Evolutionary conservation across 2,888 invertebrate genomes (phyloP).

Genomic region (Dyspetes luteomarginatus): DNA sequence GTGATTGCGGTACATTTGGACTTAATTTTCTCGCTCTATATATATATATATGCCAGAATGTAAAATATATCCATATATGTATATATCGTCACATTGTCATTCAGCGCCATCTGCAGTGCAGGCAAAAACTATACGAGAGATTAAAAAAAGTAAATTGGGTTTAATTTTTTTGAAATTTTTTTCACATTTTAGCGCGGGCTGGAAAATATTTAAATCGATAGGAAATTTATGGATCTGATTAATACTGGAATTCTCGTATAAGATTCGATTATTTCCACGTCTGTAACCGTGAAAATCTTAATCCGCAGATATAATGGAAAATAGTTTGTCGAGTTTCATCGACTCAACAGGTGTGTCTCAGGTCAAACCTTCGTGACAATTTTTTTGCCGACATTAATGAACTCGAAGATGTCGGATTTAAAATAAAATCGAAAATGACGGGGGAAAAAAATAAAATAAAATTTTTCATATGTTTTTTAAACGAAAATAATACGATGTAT

Average conservation of each 20-base stretch:
- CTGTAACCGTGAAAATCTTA: not conserved
- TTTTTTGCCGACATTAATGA: no score
- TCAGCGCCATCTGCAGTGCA: constrained; percentile 16
- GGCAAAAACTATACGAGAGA: not conserved
- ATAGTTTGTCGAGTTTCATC: constrained; percentile 36
- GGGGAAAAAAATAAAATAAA: no score
- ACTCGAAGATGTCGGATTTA: no score
- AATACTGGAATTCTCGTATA: no score
- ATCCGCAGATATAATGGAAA: constrained; percentile 56
- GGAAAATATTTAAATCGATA: not conserved
- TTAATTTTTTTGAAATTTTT: not conserved
- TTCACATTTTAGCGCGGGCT: no score
- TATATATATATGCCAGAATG: no score
- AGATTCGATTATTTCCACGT: not conserved
- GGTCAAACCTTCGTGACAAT: constrained; percentile 52
- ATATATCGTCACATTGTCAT: not conserved
- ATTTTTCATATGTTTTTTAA: no score
- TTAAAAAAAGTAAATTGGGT: not conserved
- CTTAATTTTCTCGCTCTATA: constrained; percentile 11
- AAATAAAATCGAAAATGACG: no score
- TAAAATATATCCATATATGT: no score
- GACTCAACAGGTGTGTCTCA: constrained; percentile 62
- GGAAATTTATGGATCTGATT: not conserved
- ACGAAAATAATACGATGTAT: no score
- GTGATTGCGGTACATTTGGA: not conserved